Conservation (phyloP, 2,888 invertebrate genomes). For the Rambutsinella grinnellia region DNA sequence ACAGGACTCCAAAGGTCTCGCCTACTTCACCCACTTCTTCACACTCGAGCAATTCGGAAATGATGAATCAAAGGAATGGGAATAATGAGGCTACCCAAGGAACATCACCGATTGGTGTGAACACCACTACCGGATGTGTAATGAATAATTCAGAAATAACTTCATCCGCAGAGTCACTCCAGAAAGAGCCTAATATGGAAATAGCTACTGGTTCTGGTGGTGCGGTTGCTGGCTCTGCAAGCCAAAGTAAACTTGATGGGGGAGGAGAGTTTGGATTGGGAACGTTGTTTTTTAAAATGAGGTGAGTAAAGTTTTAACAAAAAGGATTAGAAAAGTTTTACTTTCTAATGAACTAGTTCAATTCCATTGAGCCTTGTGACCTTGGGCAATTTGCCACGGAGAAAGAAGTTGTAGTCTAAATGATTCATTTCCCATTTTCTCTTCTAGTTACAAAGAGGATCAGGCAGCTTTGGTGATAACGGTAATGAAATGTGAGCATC, state of each 20-base stretch:
- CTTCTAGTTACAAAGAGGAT: conserved; percentile 85
- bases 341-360: too few species aligned
- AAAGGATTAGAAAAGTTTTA: too few species aligned
- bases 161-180: conserved; percentile 11
- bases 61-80: conserved; percentile 63
- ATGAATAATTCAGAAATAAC: conserved; percentile 30
- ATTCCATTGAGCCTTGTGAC: too few species aligned
- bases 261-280: conserved; percentile 81
- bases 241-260: conserved; percentile 62
- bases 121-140: background rate
- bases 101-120: too few species aligned
- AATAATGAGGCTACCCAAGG: conserved; percentile 46
- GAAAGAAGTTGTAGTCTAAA: background rate
- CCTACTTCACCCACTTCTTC: conserved; percentile 55
- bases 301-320: conserved; percentile 75
- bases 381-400: conserved; percentile 30
- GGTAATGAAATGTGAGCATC: conserved; percentile 88
- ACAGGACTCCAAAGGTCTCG: conserved; percentile 55
- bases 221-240: conserved; percentile 7
- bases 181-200: conserved; percentile 29
- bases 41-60: conserved; percentile 49
- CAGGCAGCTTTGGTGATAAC: conserved; percentile 93
- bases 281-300: conserved; percentile 88
- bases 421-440: conserved; percentile 10
- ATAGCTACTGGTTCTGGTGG: conserved; percentile 3